These are phyloP conservation scores for Sisyra nigra DNA, from an alignment of 2,888 invertebrate genomes.

Conservation along the genomic window DNA sequence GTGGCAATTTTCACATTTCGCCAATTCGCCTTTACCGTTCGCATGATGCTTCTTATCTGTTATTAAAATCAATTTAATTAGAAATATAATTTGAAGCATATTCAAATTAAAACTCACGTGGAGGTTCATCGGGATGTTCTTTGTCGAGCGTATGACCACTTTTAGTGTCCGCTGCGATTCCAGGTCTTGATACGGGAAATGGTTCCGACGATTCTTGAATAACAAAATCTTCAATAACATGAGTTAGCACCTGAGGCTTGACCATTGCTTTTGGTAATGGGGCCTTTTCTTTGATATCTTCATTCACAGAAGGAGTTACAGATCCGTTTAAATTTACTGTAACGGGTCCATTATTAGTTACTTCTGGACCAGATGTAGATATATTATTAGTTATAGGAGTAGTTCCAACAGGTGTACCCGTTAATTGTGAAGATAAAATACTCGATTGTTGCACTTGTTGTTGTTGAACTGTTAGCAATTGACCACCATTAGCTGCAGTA, in stretches of 20 bases:
- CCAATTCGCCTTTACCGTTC: slow-evolving; percentile 29
- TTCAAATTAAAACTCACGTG: slow-evolving; percentile 38
- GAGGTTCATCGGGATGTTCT: slow-evolving; percentile 53
- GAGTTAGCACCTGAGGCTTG: slow-evolving; percentile 87
- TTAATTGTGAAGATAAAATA: too few relatives aligned
- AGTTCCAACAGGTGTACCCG: too few relatives aligned
- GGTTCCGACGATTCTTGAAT: slow-evolving; percentile 91
- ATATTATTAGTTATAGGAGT: slow-evolving; percentile 7
- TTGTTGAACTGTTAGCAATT: too few relatives aligned
- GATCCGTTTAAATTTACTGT: too few relatives aligned
- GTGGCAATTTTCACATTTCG: slow-evolving; percentile 61
- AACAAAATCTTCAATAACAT: slow-evolving; percentile 92
- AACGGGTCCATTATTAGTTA: slow-evolving; percentile 1
- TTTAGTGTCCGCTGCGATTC: slow-evolving; percentile 25
- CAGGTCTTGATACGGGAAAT: slow-evolving; percentile 55
- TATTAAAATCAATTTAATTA: too few relatives aligned
- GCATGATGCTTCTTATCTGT: slow-evolving; percentile 35
- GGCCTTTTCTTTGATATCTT: slow-evolving; percentile 30
- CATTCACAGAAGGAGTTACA: slow-evolving; percentile 15
- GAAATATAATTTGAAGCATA: slow-evolving; percentile 8
- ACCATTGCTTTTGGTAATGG: slow-evolving; percentile 84
- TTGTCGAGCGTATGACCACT: slow-evolving; percentile 32
- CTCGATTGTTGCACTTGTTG: too few relatives aligned
- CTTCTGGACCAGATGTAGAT: slow-evolving; percentile 19
- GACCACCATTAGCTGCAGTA: too few relatives aligned